phyloP scores from a whole-genome alignment of 2,888 invertebrate species.

The Eupsilia transversa region DNA sequence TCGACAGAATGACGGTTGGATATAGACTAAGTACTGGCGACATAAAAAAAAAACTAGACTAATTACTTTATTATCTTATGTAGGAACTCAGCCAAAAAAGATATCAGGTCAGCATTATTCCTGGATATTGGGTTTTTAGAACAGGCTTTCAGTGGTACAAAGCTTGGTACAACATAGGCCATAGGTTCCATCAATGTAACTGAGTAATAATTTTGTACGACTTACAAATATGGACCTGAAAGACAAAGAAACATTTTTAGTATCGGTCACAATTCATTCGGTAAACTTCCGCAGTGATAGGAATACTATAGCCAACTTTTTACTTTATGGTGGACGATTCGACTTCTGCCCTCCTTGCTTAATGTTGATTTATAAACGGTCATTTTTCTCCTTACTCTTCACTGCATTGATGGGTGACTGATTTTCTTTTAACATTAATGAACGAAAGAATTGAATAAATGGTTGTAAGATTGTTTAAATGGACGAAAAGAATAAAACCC shows the following conservation, averaged over 20 bases:
- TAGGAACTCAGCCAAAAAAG: neutral
- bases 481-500: neutral
- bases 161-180: neutral
- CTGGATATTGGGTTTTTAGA: neutral
- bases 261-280: neutral
- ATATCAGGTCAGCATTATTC: neutral
- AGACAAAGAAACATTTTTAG: neutral
- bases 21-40: too few relatives aligned
- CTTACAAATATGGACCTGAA: neutral
- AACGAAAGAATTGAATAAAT: too few relatives aligned
- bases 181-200: neutral
- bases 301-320: constrained; percentile 3
- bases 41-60: neutral
- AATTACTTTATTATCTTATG: neutral
- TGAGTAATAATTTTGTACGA: neutral
- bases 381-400: constrained; percentile 23
- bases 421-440: constrained; percentile 8
- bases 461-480: constrained; percentile 27
- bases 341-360: constrained; percentile 19
- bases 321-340: constrained; percentile 5
- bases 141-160: neutral
- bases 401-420: constrained; percentile 1
- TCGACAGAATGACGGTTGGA: too few relatives aligned
- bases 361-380: constrained; percentile 53
- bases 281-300: neutral